Evolutionary conservation across 92 coral and sea anemone genomes (phyloP).

Genomic region (Actinernus sp.): DNA sequence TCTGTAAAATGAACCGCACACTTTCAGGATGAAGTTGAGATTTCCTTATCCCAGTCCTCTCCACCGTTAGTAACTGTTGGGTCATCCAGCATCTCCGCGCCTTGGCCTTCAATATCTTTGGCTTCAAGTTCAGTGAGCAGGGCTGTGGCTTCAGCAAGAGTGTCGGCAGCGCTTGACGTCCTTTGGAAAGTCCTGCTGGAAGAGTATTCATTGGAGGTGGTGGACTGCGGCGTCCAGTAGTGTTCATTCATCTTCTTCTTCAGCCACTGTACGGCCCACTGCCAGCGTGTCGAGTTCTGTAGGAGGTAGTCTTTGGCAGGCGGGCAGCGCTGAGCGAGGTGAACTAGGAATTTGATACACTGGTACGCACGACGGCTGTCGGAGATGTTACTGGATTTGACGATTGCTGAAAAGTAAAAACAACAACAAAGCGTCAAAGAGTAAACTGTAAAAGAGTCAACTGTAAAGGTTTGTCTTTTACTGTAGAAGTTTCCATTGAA

Average conservation of each 20-base stretch:
- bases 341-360: conserved; percentile 87
- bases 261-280: conserved; percentile 95
- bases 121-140: conserved; percentile 93
- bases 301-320: conserved; percentile 84
- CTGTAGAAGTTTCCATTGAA: no score
- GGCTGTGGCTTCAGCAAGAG: conserved; percentile 93
- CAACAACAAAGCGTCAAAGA: not conserved
- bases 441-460: no score
- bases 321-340: conserved; percentile 86
- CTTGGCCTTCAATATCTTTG: conserved; percentile 71
- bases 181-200: conserved; percentile 88
- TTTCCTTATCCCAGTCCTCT: conserved; percentile 85
- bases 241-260: conserved; percentile 91
- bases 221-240: conserved; percentile 90
- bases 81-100: conserved; percentile 48
- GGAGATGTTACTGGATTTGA: conserved; percentile 77
- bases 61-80: conserved; percentile 38
- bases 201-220: conserved; percentile 87
- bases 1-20: no score
- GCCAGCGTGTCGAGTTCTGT: conserved; percentile 95
- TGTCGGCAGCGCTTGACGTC: conserved; percentile 92
- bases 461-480: no score
- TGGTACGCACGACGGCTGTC: conserved; percentile 96
- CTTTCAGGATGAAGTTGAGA: conserved; percentile 1
- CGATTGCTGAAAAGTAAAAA: conserved; percentile 52